Evolutionary conservation across 2,888 invertebrate genomes (phyloP), one percentile per base, ranked within the genome.

Genomic region (Leucozona laternaria): DNA sequence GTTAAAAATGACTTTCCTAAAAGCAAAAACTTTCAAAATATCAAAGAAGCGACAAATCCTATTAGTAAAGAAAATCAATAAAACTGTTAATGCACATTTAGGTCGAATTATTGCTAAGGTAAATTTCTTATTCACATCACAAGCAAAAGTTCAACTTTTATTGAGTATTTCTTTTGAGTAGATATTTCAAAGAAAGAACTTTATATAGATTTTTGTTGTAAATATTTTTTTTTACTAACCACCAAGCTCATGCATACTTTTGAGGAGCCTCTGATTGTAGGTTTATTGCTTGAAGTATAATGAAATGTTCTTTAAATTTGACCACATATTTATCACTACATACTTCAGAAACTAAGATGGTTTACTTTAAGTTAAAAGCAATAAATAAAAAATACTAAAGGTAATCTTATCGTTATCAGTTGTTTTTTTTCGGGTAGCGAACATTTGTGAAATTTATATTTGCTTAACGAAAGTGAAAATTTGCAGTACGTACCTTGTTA

Each of bases 1-100:
- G 22, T 3, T 43, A 6, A 40, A 43, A 22, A 15, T 48, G 20
- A 13, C 22, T n/a, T 37, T 34, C 37, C 11, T 7, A 50, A 37
- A 25, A 6, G 7, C 22, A 53, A 31, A 34, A n/a, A n/a, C 66
- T 17, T 68, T 11, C 22, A n/a, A 31, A 28, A 13, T 37, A 5
- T 37, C 22, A 50, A 11, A 11, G 37, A 53, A 37, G 50, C 37
- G 22, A 11, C 2, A 53, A 68, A 68, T 53, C 68, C 53, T 53
- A 53, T 71, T 71, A 40, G 57, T 11, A 20, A 71, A 11, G 17
- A 57, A 71, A 45, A 71, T 55, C 71, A 17, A 71, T 55, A 71
- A 58, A 71, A 57, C 13, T 11, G 57, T 31, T 31, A 28, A 43
- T 43, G 71, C 43, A 71, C 43, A 71, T 55, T 58, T 57, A 71